Percentiles rank a stretch among this genome's conserved stretches.
These are phyloP conservation scores for Pantherophis alleghaniensis DNA, from an alignment of 2,797 vertebrate species.

Conservation along the genomic window DNA sequence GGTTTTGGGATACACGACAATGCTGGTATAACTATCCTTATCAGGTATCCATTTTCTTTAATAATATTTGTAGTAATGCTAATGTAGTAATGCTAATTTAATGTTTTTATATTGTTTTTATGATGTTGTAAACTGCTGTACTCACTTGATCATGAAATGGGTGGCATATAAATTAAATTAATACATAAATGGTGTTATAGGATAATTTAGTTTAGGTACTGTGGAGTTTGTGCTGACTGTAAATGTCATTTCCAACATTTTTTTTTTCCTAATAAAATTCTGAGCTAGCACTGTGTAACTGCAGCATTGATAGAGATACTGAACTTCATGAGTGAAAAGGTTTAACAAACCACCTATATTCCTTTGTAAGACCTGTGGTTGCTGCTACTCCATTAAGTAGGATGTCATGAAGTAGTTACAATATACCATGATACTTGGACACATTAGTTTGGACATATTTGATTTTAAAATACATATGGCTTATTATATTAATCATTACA, in stretches of 20 bases:
- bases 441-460: neutral
- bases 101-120: neutral
- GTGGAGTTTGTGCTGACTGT: neutral
- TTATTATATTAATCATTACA: neutral
- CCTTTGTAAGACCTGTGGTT: neutral
- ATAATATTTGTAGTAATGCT: neutral
- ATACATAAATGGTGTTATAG: neutral
- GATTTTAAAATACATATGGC: neutral
- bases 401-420: neutral
- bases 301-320: neutral
- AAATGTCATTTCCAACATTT: neutral
- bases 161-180: neutral
- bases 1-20: constrained; percentile 94
- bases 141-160: neutral
- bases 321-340: neutral
- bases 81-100: neutral
- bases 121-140: neutral
- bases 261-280: neutral
- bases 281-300: neutral
- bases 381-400: neutral
- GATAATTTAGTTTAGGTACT: neutral
- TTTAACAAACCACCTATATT: neutral
- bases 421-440: too few species aligned
- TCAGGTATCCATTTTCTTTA: constrained; percentile 77
- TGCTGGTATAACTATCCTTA: constrained; percentile 96